Evolutionary conservation across 2,113 vertebrate species (phyloP).

Genomic region (Atractosteus spatula): DNA sequence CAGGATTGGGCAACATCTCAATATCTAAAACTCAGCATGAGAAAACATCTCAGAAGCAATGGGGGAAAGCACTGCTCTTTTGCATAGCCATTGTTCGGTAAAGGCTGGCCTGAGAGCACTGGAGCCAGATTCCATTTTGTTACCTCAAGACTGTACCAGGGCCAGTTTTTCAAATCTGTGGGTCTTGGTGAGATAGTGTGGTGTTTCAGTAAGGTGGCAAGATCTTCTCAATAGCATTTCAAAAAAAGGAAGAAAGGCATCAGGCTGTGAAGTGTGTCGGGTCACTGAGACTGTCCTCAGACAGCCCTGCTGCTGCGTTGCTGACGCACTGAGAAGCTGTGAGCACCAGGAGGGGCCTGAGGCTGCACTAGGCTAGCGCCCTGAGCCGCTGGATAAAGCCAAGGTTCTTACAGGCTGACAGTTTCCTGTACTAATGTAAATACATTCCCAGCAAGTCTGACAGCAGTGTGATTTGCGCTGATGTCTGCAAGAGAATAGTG

Average conservation of each 20-base stretch:
- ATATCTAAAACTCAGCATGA: no score
- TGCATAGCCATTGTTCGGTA: no score
- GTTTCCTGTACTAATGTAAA: conserved; percentile 4
- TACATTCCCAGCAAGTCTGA: background rate
- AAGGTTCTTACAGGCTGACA: conserved; percentile 1
- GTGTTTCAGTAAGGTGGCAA: no score
- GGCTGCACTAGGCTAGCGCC: background rate
- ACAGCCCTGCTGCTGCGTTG: background rate
- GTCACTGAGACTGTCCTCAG: background rate
- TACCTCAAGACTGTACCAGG: no score
- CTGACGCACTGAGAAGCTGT: background rate
- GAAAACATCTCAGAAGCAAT: no score
- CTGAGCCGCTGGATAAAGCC: background rate
- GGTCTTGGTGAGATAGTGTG: no score
- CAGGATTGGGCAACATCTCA: no score
- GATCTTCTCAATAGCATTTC: background rate
- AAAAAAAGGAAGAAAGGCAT: background rate
- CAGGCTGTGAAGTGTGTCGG: background rate
- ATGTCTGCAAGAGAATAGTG: background rate
- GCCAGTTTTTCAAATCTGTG: no score
- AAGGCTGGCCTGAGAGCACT: no score
- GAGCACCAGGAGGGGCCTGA: background rate
- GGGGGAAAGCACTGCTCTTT: no score
- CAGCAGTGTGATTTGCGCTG: background rate
- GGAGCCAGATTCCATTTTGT: no score